A percentile compares a stretch with the other conserved stretches of the same genome.
phyloP scores from a whole-genome alignment of 2,113 vertebrate species.

The Seriola quinqueradiata region DNA sequence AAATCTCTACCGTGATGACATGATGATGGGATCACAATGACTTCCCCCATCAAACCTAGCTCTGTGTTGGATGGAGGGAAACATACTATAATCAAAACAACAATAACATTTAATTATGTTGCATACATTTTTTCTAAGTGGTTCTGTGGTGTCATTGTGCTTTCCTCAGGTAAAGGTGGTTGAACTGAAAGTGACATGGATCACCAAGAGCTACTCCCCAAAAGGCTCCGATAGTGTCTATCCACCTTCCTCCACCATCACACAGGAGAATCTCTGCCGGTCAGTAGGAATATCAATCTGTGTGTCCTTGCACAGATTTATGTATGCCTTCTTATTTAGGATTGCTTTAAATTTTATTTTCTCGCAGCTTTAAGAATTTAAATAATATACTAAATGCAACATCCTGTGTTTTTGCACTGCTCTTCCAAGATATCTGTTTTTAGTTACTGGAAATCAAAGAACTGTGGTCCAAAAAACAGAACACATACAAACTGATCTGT shows the following conservation, averaged over 20 bases:
- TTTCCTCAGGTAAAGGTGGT: constrained; percentile 94
- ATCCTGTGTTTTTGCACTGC: not conserved
- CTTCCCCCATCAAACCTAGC: not conserved
- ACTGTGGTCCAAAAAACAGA: not conserved
- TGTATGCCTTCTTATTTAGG: too few species aligned
- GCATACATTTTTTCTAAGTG: not conserved
- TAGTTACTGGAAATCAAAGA: not conserved
- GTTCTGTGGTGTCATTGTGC: not conserved
- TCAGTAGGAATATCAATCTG: constrained; percentile 54
- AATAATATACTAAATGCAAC: not conserved
- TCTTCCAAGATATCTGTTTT: not conserved
- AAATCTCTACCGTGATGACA: too few species aligned
- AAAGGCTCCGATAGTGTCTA: constrained; percentile 96
- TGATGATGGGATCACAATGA: not conserved
- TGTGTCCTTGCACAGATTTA: not conserved
- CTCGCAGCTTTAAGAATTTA: not conserved
- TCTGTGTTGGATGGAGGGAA: not conserved
- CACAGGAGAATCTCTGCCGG: constrained; percentile 95
- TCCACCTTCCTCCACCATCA: constrained; percentile 93
- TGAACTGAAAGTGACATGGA: constrained; percentile 97
- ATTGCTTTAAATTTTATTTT: too few species aligned
- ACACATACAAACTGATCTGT: not conserved
- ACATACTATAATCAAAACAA: not conserved
- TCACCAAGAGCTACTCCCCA: constrained; percentile 98
- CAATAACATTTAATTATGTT: not conserved